Conservation (phyloP, 2,113 vertebrate species). For the Pyrgilauda ruficollis region DNA sequence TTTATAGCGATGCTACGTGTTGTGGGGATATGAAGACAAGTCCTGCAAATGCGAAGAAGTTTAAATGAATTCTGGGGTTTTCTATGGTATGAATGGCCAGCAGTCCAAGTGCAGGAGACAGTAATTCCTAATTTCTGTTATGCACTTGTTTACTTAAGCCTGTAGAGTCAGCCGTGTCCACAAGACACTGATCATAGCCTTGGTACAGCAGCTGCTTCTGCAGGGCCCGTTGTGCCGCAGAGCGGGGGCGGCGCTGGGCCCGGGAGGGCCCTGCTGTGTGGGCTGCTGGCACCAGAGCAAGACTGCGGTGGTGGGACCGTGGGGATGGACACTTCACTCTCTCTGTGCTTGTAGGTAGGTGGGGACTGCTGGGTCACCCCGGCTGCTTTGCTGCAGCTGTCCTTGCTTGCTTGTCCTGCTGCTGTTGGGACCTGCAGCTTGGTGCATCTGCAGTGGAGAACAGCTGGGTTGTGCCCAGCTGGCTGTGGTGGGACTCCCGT, state of each 20-base stretch:
- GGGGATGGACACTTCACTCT: fast-evolving
- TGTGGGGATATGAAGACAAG: background rate
- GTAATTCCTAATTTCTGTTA: background rate
- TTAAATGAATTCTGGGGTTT: background rate
- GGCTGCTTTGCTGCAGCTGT: background rate
- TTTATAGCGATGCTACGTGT: too few relatives aligned
- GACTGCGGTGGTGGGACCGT: fast-evolving
- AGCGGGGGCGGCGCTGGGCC: background rate
- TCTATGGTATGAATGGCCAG: background rate
- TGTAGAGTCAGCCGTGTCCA: background rate
- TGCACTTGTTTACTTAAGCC: background rate
- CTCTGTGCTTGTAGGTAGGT: too few relatives aligned
- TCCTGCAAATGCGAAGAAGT: background rate
- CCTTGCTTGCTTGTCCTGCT: background rate
- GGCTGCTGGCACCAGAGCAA: fast-evolving
- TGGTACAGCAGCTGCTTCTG: fast-evolving
- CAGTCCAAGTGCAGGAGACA: background rate
- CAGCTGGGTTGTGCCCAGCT: fast-evolving
- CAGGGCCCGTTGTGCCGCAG: fast-evolving
- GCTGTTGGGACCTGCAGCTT: fast-evolving
- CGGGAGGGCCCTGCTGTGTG: background rate
- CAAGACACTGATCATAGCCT: fast-evolving
- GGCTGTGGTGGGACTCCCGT: fast-evolving
- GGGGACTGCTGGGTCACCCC: background rate
- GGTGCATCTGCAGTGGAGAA: fast-evolving